Evolutionary conservation across 2,888 invertebrate genomes (phyloP), one percentile per base, ranked within the genome.

Genomic region (Silvanus unidentatus): DNA sequence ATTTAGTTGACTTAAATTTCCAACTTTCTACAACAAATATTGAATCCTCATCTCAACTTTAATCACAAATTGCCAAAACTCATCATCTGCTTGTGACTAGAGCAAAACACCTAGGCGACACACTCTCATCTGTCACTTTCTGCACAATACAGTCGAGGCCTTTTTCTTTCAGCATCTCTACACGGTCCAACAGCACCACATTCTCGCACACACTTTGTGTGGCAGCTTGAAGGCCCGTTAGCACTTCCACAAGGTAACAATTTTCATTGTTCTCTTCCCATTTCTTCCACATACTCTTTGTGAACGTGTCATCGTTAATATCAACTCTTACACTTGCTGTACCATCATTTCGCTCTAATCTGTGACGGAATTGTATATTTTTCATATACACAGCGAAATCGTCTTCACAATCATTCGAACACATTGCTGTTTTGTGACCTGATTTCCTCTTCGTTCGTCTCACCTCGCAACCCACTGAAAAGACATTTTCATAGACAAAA

Each of bases 101-200:
- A 28, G 78, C 82, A 55, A 77, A 73, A 66, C 83, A 82, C 58
- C 84, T 74, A 0, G 85, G 84, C n/a, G 85, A 85, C 53, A 79
- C 68, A 44, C 68, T 68, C 51, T 80, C 79, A 62, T 83, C 71
- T 47, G 81, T 75, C 47, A 84, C 75, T 66, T 77, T 80, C 55
- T 76, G 75, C 53, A 76, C 75, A 40, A 65, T 70, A 68, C 67
- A 77, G 58, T 60, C 67, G 55, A 72, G 42, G 12, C 71, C 65
- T n/a, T 62, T 59, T 39, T 68, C 64, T 35, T 63, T 63, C 45
- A 79, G 64, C 60, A 69, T 77, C 51, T 73, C 72, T 13, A 78
- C 60, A 47, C 78, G 72, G 62, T 80, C 80, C 42, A 75, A 63
- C 2, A 78, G 64, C 9, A 79, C 68, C 16, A 80, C 45, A 60